These are phyloP conservation scores for Agrenia bidenticulata DNA, from an alignment of 2,888 invertebrate species.

Conservation along the genomic window DNA sequence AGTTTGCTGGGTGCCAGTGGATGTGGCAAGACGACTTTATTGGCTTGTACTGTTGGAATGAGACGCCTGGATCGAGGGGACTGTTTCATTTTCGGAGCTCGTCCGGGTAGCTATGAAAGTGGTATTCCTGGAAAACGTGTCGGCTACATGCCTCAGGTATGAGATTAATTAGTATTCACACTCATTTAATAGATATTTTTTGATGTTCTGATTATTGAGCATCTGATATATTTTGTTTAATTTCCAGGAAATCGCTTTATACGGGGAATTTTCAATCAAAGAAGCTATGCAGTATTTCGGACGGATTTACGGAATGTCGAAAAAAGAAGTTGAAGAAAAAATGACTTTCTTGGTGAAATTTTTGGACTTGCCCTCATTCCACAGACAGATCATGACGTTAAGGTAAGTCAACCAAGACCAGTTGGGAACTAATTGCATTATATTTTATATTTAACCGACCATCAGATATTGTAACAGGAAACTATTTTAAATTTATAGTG, in stretches of 20 bases:
- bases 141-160: constrained; percentile 94
- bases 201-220: not conserved
- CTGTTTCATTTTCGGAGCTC: constrained; percentile 85
- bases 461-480: not conserved
- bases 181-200: not conserved
- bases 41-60: constrained; percentile 88
- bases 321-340: constrained; percentile 74
- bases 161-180: not conserved
- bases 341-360: constrained; percentile 84
- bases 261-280: constrained; percentile 87
- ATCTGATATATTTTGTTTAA: constrained; percentile 10
- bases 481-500: constrained; percentile 61
- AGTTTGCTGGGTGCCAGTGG: constrained; percentile 92
- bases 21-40: constrained; percentile 82
- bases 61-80: constrained; percentile 81
- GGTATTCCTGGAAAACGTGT: constrained; percentile 90
- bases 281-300: constrained; percentile 97
- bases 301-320: constrained; percentile 90
- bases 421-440: not conserved
- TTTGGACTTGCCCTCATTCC: constrained; percentile 83
- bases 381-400: constrained; percentile 74
- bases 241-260: constrained; percentile 76
- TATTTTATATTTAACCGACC: no score
- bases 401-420: constrained; percentile 58
- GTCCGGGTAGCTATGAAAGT: constrained; percentile 82